These are phyloP conservation scores for Bergia sp. DNA, from an alignment of 92 coral and sea anemone genomes.

Conservation along the genomic window DNA sequence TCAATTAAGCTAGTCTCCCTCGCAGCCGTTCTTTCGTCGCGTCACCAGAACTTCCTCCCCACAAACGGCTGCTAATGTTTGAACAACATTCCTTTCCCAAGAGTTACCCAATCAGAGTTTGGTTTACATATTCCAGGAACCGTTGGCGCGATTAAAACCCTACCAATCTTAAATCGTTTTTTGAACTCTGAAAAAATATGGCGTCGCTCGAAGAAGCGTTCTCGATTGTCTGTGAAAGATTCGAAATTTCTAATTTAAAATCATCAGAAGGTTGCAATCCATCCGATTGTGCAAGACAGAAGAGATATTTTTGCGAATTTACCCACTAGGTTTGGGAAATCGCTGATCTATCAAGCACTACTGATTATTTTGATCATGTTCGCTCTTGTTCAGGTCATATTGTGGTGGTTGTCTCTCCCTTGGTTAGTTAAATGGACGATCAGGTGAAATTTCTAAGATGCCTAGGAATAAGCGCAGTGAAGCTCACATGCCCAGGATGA, in stretches of 20 bases:
- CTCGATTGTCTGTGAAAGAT: not conserved
- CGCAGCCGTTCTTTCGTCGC: too few species aligned
- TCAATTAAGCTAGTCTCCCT: too few species aligned
- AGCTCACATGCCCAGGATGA: slow-evolving; percentile 10
- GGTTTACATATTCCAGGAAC: slow-evolving; percentile 24
- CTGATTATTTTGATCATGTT: not conserved
- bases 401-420: not conserved
- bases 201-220: slow-evolving; percentile 27
- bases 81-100: not conserved
- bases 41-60: too few species aligned
- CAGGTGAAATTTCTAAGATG: not conserved
- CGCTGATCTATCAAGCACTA: not conserved
- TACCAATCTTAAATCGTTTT: not conserved
- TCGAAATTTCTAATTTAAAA: not conserved
- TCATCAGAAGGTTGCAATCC: slow-evolving; percentile 10
- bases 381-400: not conserved
- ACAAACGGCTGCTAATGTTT: too few species aligned
- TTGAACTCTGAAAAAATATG: slow-evolving; percentile 7
- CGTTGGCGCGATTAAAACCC: not conserved
- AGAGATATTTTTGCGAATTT: not conserved
- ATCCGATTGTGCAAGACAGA: not conserved
- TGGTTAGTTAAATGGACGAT: not conserved
- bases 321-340: not conserved
- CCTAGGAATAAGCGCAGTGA: not conserved
- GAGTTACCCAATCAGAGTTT: not conserved